Evolutionary conservation across 2,888 invertebrate species (phyloP).

Genomic region (Argyresthia goedartella): DNA sequence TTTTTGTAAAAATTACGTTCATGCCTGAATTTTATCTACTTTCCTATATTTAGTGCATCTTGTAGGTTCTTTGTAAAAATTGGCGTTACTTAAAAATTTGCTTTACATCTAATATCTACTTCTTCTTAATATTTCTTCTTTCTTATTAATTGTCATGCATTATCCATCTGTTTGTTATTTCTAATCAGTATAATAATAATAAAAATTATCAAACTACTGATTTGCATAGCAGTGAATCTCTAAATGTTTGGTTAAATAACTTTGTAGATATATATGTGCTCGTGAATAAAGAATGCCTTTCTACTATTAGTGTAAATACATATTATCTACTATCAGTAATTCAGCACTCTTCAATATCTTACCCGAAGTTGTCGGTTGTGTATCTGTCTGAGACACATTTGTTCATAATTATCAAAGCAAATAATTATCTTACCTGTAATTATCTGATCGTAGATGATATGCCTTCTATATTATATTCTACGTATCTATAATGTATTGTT

Average conservation of each 20-base stretch:
- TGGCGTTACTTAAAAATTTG: background rate
- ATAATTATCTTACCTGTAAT: no score
- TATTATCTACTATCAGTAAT: conserved; percentile 6
- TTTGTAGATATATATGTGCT: background rate
- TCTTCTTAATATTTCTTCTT: background rate
- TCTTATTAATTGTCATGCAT: background rate
- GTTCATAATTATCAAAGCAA: no score
- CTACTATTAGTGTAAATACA: conserved; percentile 32
- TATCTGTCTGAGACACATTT: no score
- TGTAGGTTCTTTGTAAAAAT: background rate
- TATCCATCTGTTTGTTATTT: no score
- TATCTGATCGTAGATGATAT: no score
- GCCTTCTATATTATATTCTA: background rate
- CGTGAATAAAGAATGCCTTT: conserved; percentile 14
- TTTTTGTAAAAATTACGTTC: conserved; percentile 20
- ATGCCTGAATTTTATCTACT: conserved; percentile 16
- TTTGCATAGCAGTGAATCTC: no score
- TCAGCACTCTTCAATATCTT: no score
- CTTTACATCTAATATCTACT: background rate
- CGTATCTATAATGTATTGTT: conserved; percentile 48
- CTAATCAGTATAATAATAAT: no score
- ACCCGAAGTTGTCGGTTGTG: no score
- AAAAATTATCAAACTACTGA: no score
- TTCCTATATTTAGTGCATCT: background rate
- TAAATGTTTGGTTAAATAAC: no score